Base-by-base conservation (phyloP, 1,140 invertebrate genomes). In the Ostrea edulis region DNA sequence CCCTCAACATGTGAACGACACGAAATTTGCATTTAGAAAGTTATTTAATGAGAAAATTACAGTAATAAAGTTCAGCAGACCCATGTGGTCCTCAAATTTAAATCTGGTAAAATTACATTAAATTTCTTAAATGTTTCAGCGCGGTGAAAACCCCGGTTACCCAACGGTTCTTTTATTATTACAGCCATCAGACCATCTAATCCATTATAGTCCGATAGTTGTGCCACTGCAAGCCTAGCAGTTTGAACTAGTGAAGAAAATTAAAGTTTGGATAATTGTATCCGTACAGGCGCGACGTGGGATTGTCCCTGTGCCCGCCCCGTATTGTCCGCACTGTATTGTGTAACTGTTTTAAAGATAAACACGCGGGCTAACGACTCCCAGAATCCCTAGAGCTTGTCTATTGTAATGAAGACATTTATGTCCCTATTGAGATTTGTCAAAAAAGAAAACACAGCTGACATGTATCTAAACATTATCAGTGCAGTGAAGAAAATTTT, bases 21-120 rank as follows among this genome's bases (percentile, higher is more conserved):
- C 68, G 25, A 77, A 77, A 77, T 77, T 77, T 77, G 68, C 68
- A 77, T 77, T 77, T 77, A 77, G 68, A 77, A 77, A 77, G 68
- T 77, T 77, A 77, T 77, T 77, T 77, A 77, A 77, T 77, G 68
- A 77, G 68, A 77, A 77, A 77, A 77, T 77, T 77, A 77, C 68
- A 77, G 68, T 77, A 77, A 77, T 77, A 77, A 77, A 77, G 68
- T 77, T 77, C 68, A 77, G 22, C 14, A 77, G 68, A 77, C 68
- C 68, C 68, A 77, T 77, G 68, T 77, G 68, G 68, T 77, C 68
- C 29, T 77, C 68, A 77, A 77, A 29, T 77, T 77, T 77, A 77
- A 77, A 77, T 77, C 68, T 77, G 68, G 68, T 77, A 77, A 77
- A 77, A 77, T 77, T 77, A 77, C 68, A 77, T 77, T 77, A 77